Evolutionary conservation across 2,888 invertebrate genomes (phyloP).

Genomic region (Brachyopa scutellaris): DNA sequence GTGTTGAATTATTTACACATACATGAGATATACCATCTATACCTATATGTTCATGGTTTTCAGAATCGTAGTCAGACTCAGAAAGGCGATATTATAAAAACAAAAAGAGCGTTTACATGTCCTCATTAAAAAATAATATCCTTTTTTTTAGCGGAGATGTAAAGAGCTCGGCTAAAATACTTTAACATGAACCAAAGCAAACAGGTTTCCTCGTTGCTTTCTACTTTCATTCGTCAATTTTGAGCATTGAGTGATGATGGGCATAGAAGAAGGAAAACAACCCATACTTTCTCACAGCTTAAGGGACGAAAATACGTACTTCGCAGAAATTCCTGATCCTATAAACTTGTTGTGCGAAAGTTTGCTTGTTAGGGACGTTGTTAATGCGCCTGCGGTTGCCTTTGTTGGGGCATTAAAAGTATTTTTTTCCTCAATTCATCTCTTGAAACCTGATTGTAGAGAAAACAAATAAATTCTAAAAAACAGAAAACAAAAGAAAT

Average conservation of each 20-base stretch:
- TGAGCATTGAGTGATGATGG: slow-evolving; percentile 39
- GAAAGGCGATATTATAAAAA: slow-evolving; percentile 30
- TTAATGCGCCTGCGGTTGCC: slow-evolving; percentile 29
- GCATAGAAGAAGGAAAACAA: not conserved
- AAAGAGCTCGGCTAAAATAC: slow-evolving; percentile 40
- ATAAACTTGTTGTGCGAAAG: slow-evolving; percentile 40
- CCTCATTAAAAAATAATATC: slow-evolving; percentile 72
- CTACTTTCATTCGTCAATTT: slow-evolving; percentile 19
- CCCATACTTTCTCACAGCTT: not conserved
- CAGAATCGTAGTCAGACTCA: not conserved
- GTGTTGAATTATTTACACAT: slow-evolving; percentile 56
- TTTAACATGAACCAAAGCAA: slow-evolving; percentile 46
- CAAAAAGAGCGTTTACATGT: slow-evolving; percentile 53
- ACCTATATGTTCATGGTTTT: not conserved
- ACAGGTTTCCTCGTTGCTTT: slow-evolving; percentile 48
- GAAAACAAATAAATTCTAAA: slow-evolving; percentile 6
- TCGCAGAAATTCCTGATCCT: slow-evolving; percentile 23
- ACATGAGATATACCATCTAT: not conserved
- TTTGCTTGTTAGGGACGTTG: slow-evolving; percentile 25
- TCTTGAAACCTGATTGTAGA: not conserved
- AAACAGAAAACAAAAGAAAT: too few species aligned
- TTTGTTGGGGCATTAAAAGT: slow-evolving; percentile 13
- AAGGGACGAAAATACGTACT: not conserved
- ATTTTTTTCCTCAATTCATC: slow-evolving; percentile 5
- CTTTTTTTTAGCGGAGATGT: slow-evolving; percentile 38